Percentiles rank a stretch among this genome's conserved stretches.
These are phyloP conservation scores for Pollicipes pollicipes DNA, from an alignment of 1,140 invertebrate species.

Conservation along the genomic window DNA sequence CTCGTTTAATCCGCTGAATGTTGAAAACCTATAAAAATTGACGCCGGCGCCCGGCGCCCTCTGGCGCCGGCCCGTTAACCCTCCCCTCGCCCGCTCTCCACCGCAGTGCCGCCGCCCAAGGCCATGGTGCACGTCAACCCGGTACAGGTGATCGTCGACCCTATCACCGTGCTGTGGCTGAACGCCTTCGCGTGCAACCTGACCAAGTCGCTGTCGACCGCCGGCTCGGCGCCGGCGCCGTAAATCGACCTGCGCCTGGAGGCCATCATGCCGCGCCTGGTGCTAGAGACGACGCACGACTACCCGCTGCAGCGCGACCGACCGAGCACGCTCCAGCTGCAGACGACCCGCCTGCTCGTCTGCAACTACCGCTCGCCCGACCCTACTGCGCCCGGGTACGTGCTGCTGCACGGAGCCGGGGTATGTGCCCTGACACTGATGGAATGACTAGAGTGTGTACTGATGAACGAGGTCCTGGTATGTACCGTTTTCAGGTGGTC, in stretches of 20 bases:
- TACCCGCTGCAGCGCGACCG: constrained; percentile 50
- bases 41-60: too few species aligned
- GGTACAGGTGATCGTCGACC: constrained; percentile 63
- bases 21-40: too few species aligned
- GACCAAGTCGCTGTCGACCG: not conserved
- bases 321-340: constrained; percentile 58
- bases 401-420: not conserved
- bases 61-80: too few species aligned
- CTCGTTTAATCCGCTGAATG: too few species aligned
- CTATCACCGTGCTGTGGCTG: constrained; percentile 71
- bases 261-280: constrained; percentile 53
- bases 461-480: too few species aligned
- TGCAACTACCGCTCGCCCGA: constrained; percentile 46
- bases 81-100: constrained; percentile 16
- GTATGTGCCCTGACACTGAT: too few species aligned
- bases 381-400: constrained; percentile 26
- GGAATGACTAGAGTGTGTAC: too few species aligned
- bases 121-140: constrained; percentile 80
- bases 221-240: constrained; percentile 30
- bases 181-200: constrained; percentile 83
- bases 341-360: constrained; percentile 55
- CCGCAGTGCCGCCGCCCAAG: constrained; percentile 69
- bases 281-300: constrained; percentile 9
- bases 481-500: too few species aligned
- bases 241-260: constrained; percentile 75